These are phyloP conservation scores for Blennius ocellaris DNA, from an alignment of 2,113 vertebrate genomes.

Conservation along the genomic window DNA sequence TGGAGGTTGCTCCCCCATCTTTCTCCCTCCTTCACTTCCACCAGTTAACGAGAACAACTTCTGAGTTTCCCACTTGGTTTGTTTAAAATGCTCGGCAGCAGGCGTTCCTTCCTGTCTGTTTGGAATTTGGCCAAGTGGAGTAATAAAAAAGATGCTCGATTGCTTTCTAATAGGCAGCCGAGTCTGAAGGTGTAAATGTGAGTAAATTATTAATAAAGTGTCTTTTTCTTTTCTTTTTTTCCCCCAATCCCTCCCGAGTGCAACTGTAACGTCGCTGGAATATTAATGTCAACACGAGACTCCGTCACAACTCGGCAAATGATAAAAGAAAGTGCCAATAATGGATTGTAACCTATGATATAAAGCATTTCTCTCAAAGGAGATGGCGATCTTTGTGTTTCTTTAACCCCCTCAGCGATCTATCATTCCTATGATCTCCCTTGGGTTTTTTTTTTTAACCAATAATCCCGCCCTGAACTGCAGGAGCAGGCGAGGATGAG, in stretches of 20 bases:
- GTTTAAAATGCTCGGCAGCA: neutral
- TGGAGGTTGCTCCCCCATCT: too few species aligned
- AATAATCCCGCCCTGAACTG: constrained; percentile 30
- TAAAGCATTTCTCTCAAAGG: neutral
- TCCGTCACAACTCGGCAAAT: neutral
- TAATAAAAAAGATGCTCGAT: neutral
- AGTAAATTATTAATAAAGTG: too few species aligned
- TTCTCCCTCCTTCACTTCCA: too few species aligned
- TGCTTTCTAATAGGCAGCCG: neutral
- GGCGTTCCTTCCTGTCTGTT: neutral
- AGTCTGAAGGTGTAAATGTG: neutral
- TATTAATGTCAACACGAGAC: neutral
- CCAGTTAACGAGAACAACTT: neutral
- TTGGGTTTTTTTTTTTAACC: neutral
- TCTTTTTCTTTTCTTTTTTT: too few species aligned
- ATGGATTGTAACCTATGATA: neutral
- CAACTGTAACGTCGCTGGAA: too few species aligned
- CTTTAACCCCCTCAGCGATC: constrained; percentile 21
- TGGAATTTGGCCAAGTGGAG: neutral
- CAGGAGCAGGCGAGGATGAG: constrained; percentile 35
- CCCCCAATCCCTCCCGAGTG: too few species aligned
- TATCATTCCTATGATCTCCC: constrained; percentile 26
- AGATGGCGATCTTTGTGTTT: constrained; percentile 9
- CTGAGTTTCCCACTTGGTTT: constrained; percentile 2
- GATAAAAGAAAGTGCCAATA: neutral